phyloP scores from a whole-genome alignment of 2,888 invertebrate species.

The Drepana falcataria region DNA sequence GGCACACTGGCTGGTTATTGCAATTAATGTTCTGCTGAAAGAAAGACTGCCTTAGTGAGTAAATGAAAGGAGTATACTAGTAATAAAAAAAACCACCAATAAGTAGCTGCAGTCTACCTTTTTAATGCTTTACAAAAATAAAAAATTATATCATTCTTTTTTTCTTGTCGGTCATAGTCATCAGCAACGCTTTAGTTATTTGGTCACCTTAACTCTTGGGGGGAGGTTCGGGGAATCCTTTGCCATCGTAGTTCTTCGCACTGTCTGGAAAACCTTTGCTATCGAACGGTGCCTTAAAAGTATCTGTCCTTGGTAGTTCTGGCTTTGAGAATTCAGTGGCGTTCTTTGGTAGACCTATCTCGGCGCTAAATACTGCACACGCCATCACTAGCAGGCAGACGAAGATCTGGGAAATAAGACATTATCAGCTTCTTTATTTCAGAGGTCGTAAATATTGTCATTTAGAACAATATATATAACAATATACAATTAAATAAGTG shows the following conservation, averaged over 20 bases:
- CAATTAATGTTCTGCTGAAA: constrained; percentile 18
- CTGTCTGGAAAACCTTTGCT: constrained; percentile 4
- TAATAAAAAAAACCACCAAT: constrained; percentile 8
- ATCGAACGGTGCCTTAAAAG: not conserved
- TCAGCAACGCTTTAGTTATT: constrained; percentile 14
- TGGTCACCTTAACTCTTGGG: constrained; percentile 4
- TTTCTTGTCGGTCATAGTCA: constrained; percentile 1
- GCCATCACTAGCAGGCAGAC: constrained; percentile 50
- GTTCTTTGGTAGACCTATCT: constrained; percentile 15
- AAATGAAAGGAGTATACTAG: constrained; percentile 20
- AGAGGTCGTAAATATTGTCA: too few species aligned
- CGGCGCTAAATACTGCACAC: constrained; percentile 34
- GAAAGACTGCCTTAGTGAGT: constrained; percentile 23
- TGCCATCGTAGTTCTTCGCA: constrained; percentile 19
- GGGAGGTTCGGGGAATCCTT: constrained; percentile 24
- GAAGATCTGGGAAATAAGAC: constrained; percentile 32
- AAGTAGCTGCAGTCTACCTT: constrained; percentile 43
- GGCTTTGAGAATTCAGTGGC: constrained; percentile 34
- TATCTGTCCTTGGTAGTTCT: constrained; percentile 11
- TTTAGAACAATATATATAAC: too few species aligned
- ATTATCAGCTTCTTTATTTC: not conserved
- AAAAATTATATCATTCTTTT: constrained; percentile 10
- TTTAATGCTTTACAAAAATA: constrained; percentile 29
- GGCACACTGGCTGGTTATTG: too few species aligned
- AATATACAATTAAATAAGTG: too few species aligned